Percentiles rank a stretch among this genome's conserved stretches.
phyloP scores from a whole-genome alignment of 2,888 invertebrate species.

The Labia minor region DNA sequence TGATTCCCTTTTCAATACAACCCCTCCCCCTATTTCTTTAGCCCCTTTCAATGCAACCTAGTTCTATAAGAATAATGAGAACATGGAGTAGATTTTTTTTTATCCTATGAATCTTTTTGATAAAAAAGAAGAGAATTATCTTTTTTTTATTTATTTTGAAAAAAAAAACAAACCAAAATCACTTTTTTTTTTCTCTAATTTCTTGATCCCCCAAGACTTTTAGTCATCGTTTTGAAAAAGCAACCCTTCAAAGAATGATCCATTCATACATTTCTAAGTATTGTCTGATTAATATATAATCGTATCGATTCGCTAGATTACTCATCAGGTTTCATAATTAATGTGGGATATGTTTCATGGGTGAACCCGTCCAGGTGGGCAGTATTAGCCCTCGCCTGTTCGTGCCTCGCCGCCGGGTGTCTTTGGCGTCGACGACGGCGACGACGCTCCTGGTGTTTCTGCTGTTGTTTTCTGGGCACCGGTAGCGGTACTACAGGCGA shows the following conservation, averaged over 20 bases:
- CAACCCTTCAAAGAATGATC: not conserved
- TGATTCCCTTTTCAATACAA: no score
- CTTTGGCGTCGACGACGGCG: not conserved
- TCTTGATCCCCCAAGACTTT: no score
- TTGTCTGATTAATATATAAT: not conserved
- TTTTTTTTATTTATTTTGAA: no score
- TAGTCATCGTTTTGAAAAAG: no score
- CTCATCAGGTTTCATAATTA: not conserved
- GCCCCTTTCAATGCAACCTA: no score
- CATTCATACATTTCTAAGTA: not conserved
- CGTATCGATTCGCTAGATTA: not conserved
- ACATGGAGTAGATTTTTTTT: no score
- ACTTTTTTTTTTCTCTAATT: no score
- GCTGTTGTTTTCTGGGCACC: not conserved
- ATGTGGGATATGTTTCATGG: not conserved
- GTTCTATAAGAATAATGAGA: no score
- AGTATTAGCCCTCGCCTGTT: not conserved
- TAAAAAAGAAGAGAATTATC: no score
- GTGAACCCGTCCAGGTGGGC: not conserved
- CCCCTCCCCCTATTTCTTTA: no score
- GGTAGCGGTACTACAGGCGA: not conserved
- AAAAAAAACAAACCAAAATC: no score
- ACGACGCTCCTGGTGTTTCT: not conserved
- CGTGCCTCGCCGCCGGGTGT: constrained; percentile 1
- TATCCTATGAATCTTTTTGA: no score